Evolutionary conservation across 2,797 vertebrate genomes (phyloP), one percentile per base, ranked within the genome.

Genomic region (Gephyroberyx darwinii): DNA sequence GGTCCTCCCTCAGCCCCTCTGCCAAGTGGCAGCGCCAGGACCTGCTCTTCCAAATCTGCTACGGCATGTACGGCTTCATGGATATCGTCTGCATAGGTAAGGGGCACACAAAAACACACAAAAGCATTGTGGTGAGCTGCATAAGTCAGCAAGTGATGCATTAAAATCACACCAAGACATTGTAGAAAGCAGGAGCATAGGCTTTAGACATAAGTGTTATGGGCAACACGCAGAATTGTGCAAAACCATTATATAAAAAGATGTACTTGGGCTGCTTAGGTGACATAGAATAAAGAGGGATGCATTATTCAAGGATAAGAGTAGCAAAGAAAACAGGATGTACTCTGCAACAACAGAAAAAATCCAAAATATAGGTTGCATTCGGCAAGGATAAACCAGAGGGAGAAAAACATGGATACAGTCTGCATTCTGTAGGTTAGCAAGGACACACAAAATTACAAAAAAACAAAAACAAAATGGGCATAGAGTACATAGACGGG

Each of bases 1-100:
- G 96, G 96, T 97, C 96, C 43, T 96, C 96, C 2, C 94, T 97
- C 90, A 97, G 96, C 85, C 96, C 96, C 20, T 97, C 96, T 1
- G 96, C 96, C 84, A 96, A 96, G 89, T 97, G 96, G 96, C 96
- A 97, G 69, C 94, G 96, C 7, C 96, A 97, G 91, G 96, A 97
- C 91, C 93, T 97, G 88, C 96, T 97, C 90, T 97, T 97, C 93
- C 96, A 97, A 87, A 97, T 97, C 92, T 97, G 96, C 93, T 97
- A 97, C 13, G 96, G 96, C 92, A 97, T 97, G 96, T 97, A 97
- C 2, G 96, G 96, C 86, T 97, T 97, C 92, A 97, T 97, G 96
- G 96, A 97, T 71, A 96, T 97, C 13, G 96, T 97, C 83, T 97
- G 96, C 91, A 97, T 97, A 93, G 96, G 96, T 97, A 86, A 95